Base-by-base conservation (phyloP, 2,797 vertebrate genomes). In the Macropodus opercularis region DNA sequence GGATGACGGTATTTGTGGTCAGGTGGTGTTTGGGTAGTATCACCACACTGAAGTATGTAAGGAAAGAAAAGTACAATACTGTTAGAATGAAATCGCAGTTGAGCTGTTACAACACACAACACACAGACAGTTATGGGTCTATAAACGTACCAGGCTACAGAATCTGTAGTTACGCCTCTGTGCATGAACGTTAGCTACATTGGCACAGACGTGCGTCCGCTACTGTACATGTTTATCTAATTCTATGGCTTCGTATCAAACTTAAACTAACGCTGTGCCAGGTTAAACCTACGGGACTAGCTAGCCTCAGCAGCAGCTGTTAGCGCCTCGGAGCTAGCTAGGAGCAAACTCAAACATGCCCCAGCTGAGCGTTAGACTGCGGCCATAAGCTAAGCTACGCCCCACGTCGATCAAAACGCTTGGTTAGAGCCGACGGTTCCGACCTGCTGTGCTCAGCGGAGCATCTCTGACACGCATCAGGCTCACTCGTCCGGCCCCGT, bases 321-420 rank as follows among this genome's bases (percentile, higher is more conserved):
- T 50, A 57, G 56, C 53, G 51, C 26, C 63, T 4, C 31, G 6
- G 8, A 15, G 15, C 4, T 12, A 75, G 63, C 75, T 54, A 49
- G 49, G 8, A 40, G 27, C 39, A 49, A 63, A 85, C 84, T 87
- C 8, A 85, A 87, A 90, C 86, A 85, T 82, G 79, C 54, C 63
- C 50, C 35, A 26, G 26, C 1, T 3, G 11, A 0, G 10, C n/a
- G 27, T 29, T 31, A 7, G 27, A 61, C 0, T 10, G 9, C 19
- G 40, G 27, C 35, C 19, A 26, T 32, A 0, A 44, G 21, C 31
- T 38, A 44, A n/a, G 21, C 29, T 34, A 11, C 7, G 14, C 4
- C 40, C 11, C 15, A 5, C 52, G 50, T 49, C 12, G 2, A 2
- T 57, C 17, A 12, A 0, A 31, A 29, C 1, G 1, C 2, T 5